Base-by-base conservation (phyloP, 2,797 vertebrate species). In the Schizothorax lantsangensis region DNA sequence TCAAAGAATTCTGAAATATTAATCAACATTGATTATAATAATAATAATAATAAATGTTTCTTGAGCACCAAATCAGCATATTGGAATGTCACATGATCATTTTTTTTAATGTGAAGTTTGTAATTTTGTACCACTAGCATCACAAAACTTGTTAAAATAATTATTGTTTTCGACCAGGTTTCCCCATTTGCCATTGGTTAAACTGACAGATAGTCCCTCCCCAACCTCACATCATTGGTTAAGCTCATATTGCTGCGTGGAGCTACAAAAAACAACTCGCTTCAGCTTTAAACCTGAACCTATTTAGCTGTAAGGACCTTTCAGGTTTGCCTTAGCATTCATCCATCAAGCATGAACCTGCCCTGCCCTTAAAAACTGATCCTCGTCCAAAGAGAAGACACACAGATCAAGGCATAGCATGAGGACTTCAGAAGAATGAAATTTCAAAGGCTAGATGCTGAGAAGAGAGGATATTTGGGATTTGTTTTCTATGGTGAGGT, bases 261-360 rank as follows among this genome's bases (percentile, higher is more conserved):
- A 1, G 17, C 19, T 12, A 2, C 47, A 52, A 77, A 77, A 75
- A 54, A 54, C 54, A 23, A 15, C 75, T 15, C 12, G 8, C 75
- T 59, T 57, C 8, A 43, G 4, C n/a, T 40, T 52, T 72, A 84
- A 73, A 45, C n/a, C n/a, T 83, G 38, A 45, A 40, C 52, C 54
- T 30, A 30, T 73, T 62, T 62, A 21, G 26, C 38, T 73, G 36
- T 26, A 62, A 79, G 23, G 52, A 59, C 40, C 9, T 66, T 33
- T 66, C 9, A 64, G 71, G 12, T 21, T 62, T 36, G 43, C 40
- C 40, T 33, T 23, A 6, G n/a, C 30, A 23, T 75, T 62, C 40
- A 75, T 84, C 36, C 19, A 57, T 84, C 71, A 84, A 64, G 30
- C 82, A 64, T 38, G 12, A 64, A 49, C 71, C 19, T 36, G 69